Evolutionary conservation across 2,113 vertebrate species (phyloP).

Genomic region (Ailurus styani): DNA sequence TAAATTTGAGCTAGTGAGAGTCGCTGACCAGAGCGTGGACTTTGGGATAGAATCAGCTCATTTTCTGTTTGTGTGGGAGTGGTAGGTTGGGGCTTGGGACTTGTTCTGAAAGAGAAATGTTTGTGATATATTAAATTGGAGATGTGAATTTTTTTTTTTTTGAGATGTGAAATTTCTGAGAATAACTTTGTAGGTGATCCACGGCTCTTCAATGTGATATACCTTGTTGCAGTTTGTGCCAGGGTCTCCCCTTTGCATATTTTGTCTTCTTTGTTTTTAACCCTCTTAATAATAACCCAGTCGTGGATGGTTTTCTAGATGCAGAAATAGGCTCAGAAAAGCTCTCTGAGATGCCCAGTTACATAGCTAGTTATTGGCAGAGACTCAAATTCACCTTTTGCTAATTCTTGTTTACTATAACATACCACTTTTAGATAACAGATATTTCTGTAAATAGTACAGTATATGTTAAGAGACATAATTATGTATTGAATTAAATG

Average conservation of each 20-base stretch:
- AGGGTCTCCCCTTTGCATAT: neutral
- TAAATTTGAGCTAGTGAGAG: neutral
- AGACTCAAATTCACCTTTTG: neutral
- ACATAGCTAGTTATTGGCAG: neutral
- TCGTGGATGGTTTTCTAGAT: neutral
- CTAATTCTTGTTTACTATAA: neutral
- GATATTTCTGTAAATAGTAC: neutral
- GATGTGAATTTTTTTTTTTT: neutral
- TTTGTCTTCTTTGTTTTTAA: neutral
- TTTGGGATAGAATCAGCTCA: neutral
- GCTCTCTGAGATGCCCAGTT: neutral
- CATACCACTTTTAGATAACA: neutral
- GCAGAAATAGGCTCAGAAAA: neutral
- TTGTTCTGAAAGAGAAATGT: neutral
- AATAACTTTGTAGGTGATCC: neutral
- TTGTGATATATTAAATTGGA: neutral
- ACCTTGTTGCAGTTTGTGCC: neutral
- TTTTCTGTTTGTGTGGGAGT: neutral
- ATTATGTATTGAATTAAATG: neutral
- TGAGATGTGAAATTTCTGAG: neutral
- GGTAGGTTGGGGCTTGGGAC: neutral
- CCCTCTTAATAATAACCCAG: neutral
- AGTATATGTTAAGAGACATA: neutral
- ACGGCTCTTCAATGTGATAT: neutral
- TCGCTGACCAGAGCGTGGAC: neutral